Conservation (phyloP, 1,140 invertebrate species). For the Drosophila mauritiana region DNA sequence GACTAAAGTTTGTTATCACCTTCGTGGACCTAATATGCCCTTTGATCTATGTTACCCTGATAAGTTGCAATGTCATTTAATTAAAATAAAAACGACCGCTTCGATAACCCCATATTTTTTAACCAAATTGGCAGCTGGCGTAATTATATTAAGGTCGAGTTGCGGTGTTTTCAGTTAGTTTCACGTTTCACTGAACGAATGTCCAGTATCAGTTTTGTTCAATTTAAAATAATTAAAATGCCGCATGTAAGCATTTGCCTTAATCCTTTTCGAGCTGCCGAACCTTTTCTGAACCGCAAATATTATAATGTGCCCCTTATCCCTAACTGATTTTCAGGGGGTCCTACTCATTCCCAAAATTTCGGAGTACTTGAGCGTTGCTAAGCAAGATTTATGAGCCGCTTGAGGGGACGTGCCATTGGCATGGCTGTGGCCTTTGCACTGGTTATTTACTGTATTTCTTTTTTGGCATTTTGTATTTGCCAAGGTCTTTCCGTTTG, state of each 20-base stretch:
- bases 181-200: conserved; percentile 33
- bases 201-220: conserved; percentile 22
- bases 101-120: conserved; percentile 28
- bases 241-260: conserved; percentile 53
- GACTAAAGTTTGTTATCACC: too few relatives aligned
- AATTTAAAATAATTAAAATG: conserved; percentile 78
- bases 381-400: conserved; percentile 79
- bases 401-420: conserved; percentile 52
- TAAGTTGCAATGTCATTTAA: conserved; percentile 34
- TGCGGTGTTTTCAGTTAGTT: conserved; percentile 12
- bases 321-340: conserved; percentile 4
- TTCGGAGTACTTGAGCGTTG: conserved; percentile 57
- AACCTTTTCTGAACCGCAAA: conserved; percentile 64
- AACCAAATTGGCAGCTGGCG: conserved; percentile 28
- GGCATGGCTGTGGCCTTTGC: conserved; percentile 34
- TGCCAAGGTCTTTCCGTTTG: conserved; percentile 66
- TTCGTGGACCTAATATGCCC: background rate
- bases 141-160: conserved; percentile 33
- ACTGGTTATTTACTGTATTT: conserved; percentile 51
- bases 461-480: conserved; percentile 13
- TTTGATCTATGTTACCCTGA: background rate
- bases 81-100: conserved; percentile 44
- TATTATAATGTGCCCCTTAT: conserved; percentile 44
- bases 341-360: conserved; percentile 24
- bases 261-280: conserved; percentile 28